Evolutionary conservation across 1,140 invertebrate species (phyloP).

Genomic region (Lepidostoma basale): DNA sequence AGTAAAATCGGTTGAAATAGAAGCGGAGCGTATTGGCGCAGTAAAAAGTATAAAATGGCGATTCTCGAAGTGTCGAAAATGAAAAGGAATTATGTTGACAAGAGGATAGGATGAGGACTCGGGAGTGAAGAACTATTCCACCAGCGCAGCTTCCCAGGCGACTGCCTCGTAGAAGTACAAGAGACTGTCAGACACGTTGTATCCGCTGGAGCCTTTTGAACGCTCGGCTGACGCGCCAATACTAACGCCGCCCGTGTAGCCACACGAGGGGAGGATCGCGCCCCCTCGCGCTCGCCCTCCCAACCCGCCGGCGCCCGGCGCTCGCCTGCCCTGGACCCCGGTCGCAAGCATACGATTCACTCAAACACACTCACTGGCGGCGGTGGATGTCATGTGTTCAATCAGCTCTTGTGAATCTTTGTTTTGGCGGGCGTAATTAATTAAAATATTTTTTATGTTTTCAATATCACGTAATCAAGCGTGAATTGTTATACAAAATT

Average conservation of each 20-base stretch:
- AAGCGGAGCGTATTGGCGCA: no score
- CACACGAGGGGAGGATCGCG: neutral
- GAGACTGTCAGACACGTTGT: constrained; percentile 24
- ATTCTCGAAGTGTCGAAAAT: neutral
- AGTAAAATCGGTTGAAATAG: no score
- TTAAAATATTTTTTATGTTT: no score
- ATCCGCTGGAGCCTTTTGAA: constrained; percentile 19
- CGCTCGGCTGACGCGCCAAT: constrained; percentile 5
- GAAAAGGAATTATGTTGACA: neutral
- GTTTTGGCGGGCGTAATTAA: no score
- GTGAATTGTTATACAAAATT: no score
- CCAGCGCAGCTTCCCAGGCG: neutral
- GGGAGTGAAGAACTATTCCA: neutral
- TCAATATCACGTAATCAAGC: no score
- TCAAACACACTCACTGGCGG: no score
- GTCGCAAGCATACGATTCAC: no score
- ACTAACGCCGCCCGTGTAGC: neutral
- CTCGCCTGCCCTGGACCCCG: neutral
- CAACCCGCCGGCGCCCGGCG: neutral
- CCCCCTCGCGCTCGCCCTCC: neutral
- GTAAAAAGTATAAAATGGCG: neutral
- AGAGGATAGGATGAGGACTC: neutral
- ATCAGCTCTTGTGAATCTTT: no score
- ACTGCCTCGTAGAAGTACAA: constrained; percentile 16
- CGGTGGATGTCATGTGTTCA: no score